Conservation (phyloP, 2,113 vertebrate species). For the Catharus bicknelli region DNA sequence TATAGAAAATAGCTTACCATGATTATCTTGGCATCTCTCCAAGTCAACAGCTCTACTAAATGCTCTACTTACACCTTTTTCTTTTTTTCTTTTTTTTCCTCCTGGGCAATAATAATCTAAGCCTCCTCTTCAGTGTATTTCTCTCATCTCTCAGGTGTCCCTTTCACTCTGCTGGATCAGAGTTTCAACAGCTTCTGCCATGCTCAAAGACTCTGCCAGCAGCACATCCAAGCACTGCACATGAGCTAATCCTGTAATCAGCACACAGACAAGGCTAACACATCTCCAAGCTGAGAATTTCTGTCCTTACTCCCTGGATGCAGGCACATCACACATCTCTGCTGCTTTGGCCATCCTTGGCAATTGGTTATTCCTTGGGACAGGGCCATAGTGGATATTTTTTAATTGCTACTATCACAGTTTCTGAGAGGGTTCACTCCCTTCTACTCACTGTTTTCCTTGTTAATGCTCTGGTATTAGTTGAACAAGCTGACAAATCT, state of each 20-base stretch:
- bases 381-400: rapidly evolving
- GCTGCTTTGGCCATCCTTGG: not conserved
- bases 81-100: rapidly evolving
- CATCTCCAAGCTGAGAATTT: not conserved
- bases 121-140: not conserved
- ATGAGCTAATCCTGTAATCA: not conserved
- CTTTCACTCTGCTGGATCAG: not conserved
- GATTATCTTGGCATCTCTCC: not conserved
- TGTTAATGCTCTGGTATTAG: not conserved
- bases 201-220: not conserved
- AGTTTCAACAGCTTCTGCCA: not conserved
- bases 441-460: not conserved
- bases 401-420: not conserved
- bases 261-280: not conserved
- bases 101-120: not conserved
- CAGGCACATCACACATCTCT: not conserved
- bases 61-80: not conserved
- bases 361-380: not conserved
- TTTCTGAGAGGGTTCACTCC: not conserved
- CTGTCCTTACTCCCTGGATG: not conserved
- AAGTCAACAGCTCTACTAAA: not conserved
- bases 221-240: not conserved
- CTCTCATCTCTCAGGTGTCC: not conserved
- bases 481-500: not conserved
- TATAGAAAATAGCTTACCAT: not conserved